These are phyloP conservation scores for Microcebus griseorufus DNA, from an alignment of 2,113 vertebrate species.

Conservation along the genomic window DNA sequence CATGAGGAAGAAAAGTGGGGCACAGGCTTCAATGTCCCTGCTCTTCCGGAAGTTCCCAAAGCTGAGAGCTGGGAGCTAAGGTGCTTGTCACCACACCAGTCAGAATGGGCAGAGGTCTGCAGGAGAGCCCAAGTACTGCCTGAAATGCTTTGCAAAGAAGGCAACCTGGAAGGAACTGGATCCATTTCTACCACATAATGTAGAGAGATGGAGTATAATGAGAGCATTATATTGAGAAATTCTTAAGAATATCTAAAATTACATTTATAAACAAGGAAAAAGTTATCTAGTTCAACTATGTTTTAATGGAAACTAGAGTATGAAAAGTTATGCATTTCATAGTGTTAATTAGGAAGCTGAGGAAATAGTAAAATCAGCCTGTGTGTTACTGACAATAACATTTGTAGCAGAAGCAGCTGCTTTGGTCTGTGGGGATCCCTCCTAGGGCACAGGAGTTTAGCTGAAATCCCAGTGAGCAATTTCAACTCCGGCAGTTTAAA, in stretches of 20 bases:
- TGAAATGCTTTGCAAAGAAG: background rate
- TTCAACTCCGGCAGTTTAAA: slow-evolving; percentile 57
- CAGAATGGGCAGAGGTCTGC: background rate
- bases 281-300: background rate
- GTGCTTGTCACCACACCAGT: background rate
- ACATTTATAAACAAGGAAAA: background rate
- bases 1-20: background rate
- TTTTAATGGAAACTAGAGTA: background rate
- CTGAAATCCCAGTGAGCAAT: slow-evolving; percentile 57
- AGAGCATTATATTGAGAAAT: background rate
- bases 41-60: background rate
- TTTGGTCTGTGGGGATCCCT: slow-evolving; percentile 19
- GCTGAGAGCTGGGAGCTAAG: background rate
- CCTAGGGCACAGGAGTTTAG: slow-evolving; percentile 15
- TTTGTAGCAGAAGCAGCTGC: slow-evolving; percentile 56
- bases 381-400: background rate
- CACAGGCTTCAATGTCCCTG: background rate
- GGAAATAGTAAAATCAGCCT: background rate
- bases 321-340: background rate
- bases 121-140: background rate
- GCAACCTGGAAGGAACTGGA: background rate
- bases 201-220: background rate
- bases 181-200: background rate
- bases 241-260: background rate
- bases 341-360: background rate